Evolutionary conservation across 2,113 vertebrate species (phyloP).

Genomic region (Acanthisitta chloris): DNA sequence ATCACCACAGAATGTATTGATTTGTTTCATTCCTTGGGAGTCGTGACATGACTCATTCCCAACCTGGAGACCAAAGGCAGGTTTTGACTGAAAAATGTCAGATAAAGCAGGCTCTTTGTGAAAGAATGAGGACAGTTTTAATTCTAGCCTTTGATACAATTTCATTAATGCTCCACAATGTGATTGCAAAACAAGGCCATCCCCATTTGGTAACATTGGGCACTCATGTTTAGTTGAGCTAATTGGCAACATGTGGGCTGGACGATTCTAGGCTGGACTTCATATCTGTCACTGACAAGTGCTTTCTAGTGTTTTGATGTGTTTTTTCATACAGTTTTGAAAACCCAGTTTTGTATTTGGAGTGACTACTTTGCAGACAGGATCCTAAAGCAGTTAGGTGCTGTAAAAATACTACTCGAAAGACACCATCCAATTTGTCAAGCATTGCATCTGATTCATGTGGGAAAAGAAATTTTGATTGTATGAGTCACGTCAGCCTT

Average conservation of each 20-base stretch:
- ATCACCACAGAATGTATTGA: not conserved
- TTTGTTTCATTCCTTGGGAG: not conserved
- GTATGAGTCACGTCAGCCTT: conserved; percentile 11
- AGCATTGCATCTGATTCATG: conserved; percentile 22
- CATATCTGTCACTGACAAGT: not conserved
- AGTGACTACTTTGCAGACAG: not conserved
- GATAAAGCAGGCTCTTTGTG: not conserved
- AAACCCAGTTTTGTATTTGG: not conserved
- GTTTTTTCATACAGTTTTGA: not conserved
- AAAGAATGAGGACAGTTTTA: not conserved
- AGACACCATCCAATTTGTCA: not conserved
- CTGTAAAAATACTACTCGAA: not conserved
- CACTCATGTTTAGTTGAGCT: not conserved
- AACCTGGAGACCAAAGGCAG: not conserved
- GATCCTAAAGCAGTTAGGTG: not conserved
- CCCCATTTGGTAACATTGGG: not conserved
- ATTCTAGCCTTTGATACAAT: not conserved
- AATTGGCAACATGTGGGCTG: not conserved
- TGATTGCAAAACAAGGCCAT: not conserved
- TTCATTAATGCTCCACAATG: not conserved
- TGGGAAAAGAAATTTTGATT: conserved; percentile 20
- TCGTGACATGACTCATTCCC: not conserved
- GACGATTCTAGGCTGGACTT: not conserved
- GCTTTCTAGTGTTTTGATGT: not conserved
- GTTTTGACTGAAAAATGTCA: not conserved